Conservation (phyloP, 2,888 invertebrate species). For the Fissipunctia ypsillon region DNA sequence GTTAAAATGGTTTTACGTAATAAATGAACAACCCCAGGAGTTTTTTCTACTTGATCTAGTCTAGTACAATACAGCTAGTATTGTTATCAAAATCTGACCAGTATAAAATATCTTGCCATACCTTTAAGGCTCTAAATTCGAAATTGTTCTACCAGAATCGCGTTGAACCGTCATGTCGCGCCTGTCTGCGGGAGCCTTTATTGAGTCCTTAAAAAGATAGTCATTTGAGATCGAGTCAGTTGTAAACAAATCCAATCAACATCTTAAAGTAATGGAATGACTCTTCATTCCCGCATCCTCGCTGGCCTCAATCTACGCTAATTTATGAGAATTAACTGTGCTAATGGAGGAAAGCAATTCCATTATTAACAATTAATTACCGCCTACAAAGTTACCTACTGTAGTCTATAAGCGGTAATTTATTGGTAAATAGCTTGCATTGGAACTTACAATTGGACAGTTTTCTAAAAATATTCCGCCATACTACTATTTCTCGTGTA, state of each 20-base stretch:
- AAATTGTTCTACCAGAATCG: too few species aligned
- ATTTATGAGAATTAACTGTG: conserved; percentile 2
- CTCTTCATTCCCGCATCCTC: background rate
- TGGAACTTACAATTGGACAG: background rate
- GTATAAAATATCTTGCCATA: background rate
- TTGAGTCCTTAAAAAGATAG: background rate
- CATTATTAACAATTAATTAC: conserved; percentile 17
- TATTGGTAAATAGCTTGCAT: background rate
- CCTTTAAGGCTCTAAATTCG: too few species aligned
- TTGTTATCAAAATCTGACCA: too few species aligned
- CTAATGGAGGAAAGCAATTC: conserved; percentile 22
- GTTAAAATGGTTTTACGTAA: too few species aligned
- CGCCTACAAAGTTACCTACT: background rate
- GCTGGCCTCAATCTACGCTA: background rate
- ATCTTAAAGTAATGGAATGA: background rate
- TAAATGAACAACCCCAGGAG: too few species aligned
- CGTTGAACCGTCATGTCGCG: too few species aligned
- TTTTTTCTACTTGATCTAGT: background rate
- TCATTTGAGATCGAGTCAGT: background rate
- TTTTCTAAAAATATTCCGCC: background rate
- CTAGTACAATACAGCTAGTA: background rate
- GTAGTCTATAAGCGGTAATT: background rate
- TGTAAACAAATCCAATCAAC: conserved; percentile 6
- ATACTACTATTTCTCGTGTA: background rate
- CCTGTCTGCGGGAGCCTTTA: too few species aligned